phyloP scores from a whole-genome alignment of 1,140 invertebrate species.

The Dendroctonus ponderosae region DNA sequence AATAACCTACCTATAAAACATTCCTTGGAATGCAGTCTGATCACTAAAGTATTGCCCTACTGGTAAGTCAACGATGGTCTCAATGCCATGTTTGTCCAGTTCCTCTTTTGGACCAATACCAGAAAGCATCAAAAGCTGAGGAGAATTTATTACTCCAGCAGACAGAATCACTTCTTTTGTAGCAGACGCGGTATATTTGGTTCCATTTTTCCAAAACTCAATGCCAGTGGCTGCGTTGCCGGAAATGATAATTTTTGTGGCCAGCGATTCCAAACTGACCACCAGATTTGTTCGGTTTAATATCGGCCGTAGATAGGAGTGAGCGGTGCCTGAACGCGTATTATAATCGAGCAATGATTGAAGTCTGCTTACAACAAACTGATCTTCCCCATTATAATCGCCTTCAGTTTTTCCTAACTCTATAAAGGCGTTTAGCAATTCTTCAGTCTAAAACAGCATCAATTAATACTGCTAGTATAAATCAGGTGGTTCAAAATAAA shows the following conservation, averaged over 20 bases:
- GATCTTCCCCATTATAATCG: slow-evolving; percentile 65
- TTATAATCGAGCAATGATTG: slow-evolving; percentile 62
- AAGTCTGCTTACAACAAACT: slow-evolving; percentile 62
- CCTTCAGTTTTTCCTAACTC: slow-evolving; percentile 55
- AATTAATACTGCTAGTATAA: too few species aligned
- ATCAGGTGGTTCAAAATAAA: too few species aligned
- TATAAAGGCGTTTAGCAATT: slow-evolving; percentile 60
- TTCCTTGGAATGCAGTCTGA: too few species aligned
- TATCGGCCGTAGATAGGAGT: slow-evolving; percentile 55
- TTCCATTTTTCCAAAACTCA: slow-evolving; percentile 54
- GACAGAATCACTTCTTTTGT: slow-evolving; percentile 66
- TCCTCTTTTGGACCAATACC: slow-evolving; percentile 37
- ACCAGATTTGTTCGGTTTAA: slow-evolving; percentile 61
- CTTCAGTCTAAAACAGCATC: not conserved
- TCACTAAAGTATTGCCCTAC: slow-evolving; percentile 54
- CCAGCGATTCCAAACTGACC: slow-evolving; percentile 61
- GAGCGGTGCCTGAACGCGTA: slow-evolving; percentile 56
- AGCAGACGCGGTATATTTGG: slow-evolving; percentile 53
- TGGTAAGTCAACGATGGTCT: slow-evolving; percentile 49
- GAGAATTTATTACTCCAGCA: slow-evolving; percentile 53
- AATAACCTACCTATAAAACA: not conserved
- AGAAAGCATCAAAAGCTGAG: slow-evolving; percentile 60
- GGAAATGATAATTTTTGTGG: slow-evolving; percentile 41
- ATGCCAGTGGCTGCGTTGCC: slow-evolving; percentile 60
- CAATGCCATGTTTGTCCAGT: slow-evolving; percentile 45